Percentiles rank a stretch among this genome's conserved stretches.
phyloP scores from a whole-genome alignment of 1,140 invertebrate genomes.

The Drosophila miranda region DNA sequence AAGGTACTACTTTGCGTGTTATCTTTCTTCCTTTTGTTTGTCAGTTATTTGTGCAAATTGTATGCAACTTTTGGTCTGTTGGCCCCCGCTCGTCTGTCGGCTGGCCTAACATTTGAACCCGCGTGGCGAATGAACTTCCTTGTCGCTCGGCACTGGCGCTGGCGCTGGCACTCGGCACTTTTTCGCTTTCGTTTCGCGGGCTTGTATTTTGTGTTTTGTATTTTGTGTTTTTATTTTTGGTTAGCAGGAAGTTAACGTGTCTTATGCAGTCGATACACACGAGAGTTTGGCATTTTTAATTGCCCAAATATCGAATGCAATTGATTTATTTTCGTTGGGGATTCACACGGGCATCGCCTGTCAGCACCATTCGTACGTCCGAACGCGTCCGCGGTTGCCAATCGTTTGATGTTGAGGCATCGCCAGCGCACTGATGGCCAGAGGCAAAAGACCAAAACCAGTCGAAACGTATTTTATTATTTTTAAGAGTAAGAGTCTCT shows the following conservation, averaged over 20 bases:
- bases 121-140: slow-evolving; percentile 57
- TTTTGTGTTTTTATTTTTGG: slow-evolving; percentile 12
- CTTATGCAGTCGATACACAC: slow-evolving; percentile 62
- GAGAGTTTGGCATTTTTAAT: slow-evolving; percentile 69
- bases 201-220: not conserved
- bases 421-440: slow-evolving; percentile 3
- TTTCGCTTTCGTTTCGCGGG: slow-evolving; percentile 1
- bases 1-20: slow-evolving; percentile 42
- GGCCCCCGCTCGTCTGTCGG: too few relatives aligned
- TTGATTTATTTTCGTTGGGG: slow-evolving; percentile 27
- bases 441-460: slow-evolving; percentile 20
- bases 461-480: not conserved
- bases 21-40: slow-evolving; percentile 48
- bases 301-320: slow-evolving; percentile 44
- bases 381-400: slow-evolving; percentile 68
- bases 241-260: slow-evolving; percentile 27
- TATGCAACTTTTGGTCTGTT: slow-evolving; percentile 47
- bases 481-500: too few relatives aligned
- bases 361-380: slow-evolving; percentile 60
- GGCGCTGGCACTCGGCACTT: slow-evolving; percentile 17
- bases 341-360: slow-evolving; percentile 39
- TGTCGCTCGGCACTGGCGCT: slow-evolving; percentile 11
- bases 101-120: slow-evolving; percentile 72
- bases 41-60: slow-evolving; percentile 59
- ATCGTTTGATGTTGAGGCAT: slow-evolving; percentile 63